Base-by-base conservation (phyloP, 2,113 vertebrate genomes). In the Sturnus vulgaris region DNA sequence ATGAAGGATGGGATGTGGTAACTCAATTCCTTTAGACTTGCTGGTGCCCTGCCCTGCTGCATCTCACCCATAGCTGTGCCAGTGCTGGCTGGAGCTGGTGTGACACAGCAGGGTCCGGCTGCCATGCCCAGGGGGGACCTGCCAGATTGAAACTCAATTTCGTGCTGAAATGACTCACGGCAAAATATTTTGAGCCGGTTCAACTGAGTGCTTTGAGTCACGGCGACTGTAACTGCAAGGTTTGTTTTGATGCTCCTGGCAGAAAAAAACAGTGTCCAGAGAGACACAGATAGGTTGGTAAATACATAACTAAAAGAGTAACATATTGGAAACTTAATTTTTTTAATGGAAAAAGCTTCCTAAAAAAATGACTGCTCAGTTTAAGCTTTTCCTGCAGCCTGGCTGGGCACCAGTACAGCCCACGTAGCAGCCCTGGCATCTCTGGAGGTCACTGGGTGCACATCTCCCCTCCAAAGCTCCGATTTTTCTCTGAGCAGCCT, bases 381-480 rank as follows among this genome's bases (percentile, higher is more conserved):
- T 75, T 14, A 12, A 53, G 66, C 25, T 42, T 60, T 35, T 60
- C 27, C 86, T 50, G 46, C 46, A 95, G 82, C 59, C 72, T 65
- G 55, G 23, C 23, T 33, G 16, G 65, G 24, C 27, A 64, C 17
- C 3, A 12, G 53, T 17, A 71, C 49, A 85, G 50, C 65, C 55
- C 7, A 23, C 1, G 1, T 9, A 24, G 64, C 73, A 84, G 50
- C 22, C 25, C 39, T 4, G 12, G 61, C 52, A 75, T 40, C 66
- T 22, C 31, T 1, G 11, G 46, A 13, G 39, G 70, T 55, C 57
- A 39, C 23, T 0, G 7, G 15, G 24, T 12, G 1, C 44, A 6
- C 16, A 57, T 13, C 30, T 73, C 40, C 53, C 46, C 8, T 16
- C 53, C 7, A 17, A 49, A 53, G 25, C 49, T 5, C 16, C 5